Evolutionary conservation across 1,140 invertebrate genomes (phyloP).

Genomic region (Ceratina australensis): DNA sequence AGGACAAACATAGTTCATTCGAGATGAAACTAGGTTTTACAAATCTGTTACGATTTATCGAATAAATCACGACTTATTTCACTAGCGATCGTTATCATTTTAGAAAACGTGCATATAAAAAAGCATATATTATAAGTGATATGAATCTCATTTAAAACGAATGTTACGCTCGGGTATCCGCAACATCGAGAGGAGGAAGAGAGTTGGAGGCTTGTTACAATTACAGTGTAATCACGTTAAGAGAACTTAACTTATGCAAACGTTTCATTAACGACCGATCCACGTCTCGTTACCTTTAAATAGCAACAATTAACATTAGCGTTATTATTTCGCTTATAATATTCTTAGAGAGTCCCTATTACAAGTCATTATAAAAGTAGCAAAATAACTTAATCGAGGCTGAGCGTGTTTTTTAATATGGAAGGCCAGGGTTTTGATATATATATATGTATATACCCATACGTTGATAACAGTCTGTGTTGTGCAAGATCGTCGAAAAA

Average conservation of each 20-base stretch:
- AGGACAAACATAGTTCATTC: not conserved
- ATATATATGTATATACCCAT: slow-evolving; percentile 34
- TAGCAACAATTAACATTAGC: slow-evolving; percentile 39
- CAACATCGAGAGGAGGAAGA: not conserved
- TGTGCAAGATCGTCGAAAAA: slow-evolving; percentile 48
- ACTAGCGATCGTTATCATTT: not conserved
- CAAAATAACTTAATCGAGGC: slow-evolving; percentile 76
- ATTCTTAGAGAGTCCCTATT: slow-evolving; percentile 47
- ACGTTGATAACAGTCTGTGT: slow-evolving; percentile 45
- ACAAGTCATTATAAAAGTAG: slow-evolving; percentile 73
- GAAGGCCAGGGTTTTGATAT: slow-evolving; percentile 51
- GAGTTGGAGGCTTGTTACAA: not conserved
- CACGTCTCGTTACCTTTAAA: slow-evolving; percentile 16
- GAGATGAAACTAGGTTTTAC: slow-evolving; percentile 1
- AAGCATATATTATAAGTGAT: not conserved
- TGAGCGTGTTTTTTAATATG: slow-evolving; percentile 63
- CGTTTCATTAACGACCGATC: not conserved
- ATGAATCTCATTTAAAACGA: not conserved
- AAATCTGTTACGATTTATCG: slow-evolving; percentile 18
- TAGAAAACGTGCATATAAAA: not conserved
- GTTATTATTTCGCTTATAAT: slow-evolving; percentile 36
- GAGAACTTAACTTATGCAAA: not conserved
- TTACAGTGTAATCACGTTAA: not conserved
- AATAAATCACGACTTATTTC: slow-evolving; percentile 13
- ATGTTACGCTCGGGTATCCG: not conserved